Evolutionary conservation across 2,888 invertebrate genomes (phyloP).

Genomic region (Acholoe squamosa): DNA sequence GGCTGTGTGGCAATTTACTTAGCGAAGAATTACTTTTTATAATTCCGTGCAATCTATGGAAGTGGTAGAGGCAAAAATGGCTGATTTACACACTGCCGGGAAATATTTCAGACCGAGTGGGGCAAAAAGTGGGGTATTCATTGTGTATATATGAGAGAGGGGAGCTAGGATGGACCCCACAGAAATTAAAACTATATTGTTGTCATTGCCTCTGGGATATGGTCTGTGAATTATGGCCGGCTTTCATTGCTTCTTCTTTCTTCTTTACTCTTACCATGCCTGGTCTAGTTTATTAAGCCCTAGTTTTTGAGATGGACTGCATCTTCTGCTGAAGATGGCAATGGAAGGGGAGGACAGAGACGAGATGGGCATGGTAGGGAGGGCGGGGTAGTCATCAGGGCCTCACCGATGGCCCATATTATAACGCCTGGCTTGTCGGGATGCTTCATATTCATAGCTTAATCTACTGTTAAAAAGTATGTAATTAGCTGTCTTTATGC

Average conservation of each 20-base stretch:
- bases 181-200: slow-evolving; percentile 44
- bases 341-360: not conserved
- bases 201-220: slow-evolving; percentile 35
- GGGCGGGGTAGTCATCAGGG: not conserved
- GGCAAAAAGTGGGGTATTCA: not conserved
- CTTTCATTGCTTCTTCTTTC: not conserved
- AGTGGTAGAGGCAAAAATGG: not conserved
- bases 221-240: slow-evolving; percentile 16
- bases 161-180: not conserved
- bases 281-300: slow-evolving; percentile 19
- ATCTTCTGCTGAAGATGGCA: not conserved
- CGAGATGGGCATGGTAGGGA: not conserved
- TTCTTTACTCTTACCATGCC: not conserved
- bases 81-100: slow-evolving; percentile 3
- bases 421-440: slow-evolving; percentile 33
- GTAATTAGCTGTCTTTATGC: slow-evolving; percentile 56
- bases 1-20: slow-evolving; percentile 16
- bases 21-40: not conserved
- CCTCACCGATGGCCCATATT: not conserved
- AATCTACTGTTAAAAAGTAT: slow-evolving; percentile 43
- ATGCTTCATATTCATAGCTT: slow-evolving; percentile 50
- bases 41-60: not conserved
- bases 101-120: not conserved
- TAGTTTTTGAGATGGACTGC: not conserved
- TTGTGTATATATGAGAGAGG: slow-evolving; percentile 14